Base-by-base conservation (phyloP, 1,140 invertebrate species). In the Bombus difficillimus region DNA sequence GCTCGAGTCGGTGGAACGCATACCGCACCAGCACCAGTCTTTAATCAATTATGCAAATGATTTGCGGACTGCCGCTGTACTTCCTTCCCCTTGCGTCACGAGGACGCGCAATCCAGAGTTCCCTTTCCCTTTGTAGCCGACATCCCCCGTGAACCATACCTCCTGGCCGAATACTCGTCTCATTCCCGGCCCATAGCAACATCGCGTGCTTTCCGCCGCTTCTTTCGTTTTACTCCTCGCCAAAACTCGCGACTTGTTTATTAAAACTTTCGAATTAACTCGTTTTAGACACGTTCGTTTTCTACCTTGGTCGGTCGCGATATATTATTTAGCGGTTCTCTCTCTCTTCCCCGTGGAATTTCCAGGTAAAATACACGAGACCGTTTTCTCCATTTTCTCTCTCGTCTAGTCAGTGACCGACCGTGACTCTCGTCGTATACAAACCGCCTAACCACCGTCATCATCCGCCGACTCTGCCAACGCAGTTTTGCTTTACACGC, bases 41-140 rank as follows among this genome's bases (percentile, higher is more conserved):
- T 95, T 95, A 95, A 95, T 95, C 94, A 95, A 95, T 95, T 95
- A 95, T 95, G 94, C 89, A 95, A 95, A 95, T 92, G 87, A 93
- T 94, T 93, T 93, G 91, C 92, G 88, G 89, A 90, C 89, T 82
- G 89, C 89, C 62, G 85, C 87, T 88, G 83, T 28, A 39, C 68
- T 85, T 90, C 89, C 73, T 85, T 37, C 76, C 66, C 68, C 66
- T 74, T 8, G 62, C 83, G 90, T 80, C 86, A 75, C 59, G 37
- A 34, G 82, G 68, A 86, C 72, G 83, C 78, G 87, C 90, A 88
- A 91, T 89, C 89, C 83, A 69, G 79, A 81, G 41, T 32, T 81
- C 34, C 72, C 75, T 66, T 89, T 64, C 72, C 74, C 90, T 88
- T 87, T 90, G 85, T 89, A 39, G 39, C 88, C 3, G 59, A 72